A percentile compares a stretch with the other conserved stretches of the same genome.
Conservation (phyloP, 2,113 vertebrate genomes). For the Manacus vitellinus region DNA sequence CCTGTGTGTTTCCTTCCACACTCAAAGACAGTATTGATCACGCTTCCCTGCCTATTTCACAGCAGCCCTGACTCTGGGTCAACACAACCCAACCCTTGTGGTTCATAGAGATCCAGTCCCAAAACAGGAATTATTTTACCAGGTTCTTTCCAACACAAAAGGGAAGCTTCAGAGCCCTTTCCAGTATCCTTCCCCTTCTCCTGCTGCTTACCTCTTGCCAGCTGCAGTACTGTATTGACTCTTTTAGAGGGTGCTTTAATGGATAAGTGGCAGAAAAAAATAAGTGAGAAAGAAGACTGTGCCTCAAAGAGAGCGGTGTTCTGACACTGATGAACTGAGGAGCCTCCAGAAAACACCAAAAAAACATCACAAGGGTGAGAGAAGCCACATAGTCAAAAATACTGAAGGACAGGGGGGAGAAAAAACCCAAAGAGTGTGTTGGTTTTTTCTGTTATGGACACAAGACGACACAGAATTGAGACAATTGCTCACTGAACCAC, state of each 20-base stretch:
- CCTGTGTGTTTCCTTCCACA: not conserved
- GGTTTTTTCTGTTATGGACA: not conserved
- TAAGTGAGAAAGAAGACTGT: not conserved
- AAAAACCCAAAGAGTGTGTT: not conserved
- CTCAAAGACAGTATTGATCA: fast-evolving
- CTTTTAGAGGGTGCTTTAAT: not conserved
- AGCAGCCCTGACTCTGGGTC: not conserved
- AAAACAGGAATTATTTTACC: not conserved
- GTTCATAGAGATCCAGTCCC: not conserved
- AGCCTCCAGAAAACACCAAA: not conserved
- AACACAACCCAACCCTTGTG: not conserved
- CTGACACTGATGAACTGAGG: not conserved
- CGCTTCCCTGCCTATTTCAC: not conserved
- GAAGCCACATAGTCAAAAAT: not conserved
- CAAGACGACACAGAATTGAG: fast-evolving
- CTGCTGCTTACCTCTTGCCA: not conserved
- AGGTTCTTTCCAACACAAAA: not conserved
- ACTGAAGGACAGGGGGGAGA: fast-evolving
- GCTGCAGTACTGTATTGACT: fast-evolving
- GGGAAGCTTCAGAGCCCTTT: not conserved
- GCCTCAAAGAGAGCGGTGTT: not conserved
- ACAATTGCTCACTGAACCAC: not conserved
- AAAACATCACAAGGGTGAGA: not conserved
- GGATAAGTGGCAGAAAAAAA: not conserved
- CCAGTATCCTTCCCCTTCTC: not conserved